These are phyloP conservation scores for Heliangelus exortis DNA, from an alignment of 2,797 vertebrate species.

Conservation along the genomic window DNA sequence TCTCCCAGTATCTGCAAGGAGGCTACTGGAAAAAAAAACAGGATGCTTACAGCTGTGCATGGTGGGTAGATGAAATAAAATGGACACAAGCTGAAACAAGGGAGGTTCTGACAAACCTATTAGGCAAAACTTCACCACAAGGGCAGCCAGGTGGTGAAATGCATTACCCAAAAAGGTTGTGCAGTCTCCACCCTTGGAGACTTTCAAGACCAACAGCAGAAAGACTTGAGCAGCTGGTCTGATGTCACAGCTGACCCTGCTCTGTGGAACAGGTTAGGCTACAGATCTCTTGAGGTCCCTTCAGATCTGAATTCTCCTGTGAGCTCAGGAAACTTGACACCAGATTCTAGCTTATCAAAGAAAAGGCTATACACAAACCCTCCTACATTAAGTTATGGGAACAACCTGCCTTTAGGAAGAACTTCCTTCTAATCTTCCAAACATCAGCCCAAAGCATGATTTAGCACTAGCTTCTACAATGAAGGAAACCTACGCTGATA, in stretches of 20 bases:
- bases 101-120: not conserved
- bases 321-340: not conserved
- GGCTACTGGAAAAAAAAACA: not conserved
- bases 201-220: not conserved
- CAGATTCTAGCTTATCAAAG: not conserved
- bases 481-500: not conserved
- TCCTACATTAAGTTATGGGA: not conserved
- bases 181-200: not conserved
- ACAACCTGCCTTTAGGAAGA: not conserved
- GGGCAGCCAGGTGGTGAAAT: not conserved
- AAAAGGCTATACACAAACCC: not conserved
- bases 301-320: not conserved
- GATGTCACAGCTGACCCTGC: not conserved
- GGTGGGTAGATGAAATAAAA: not conserved
- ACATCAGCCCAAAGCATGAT: not conserved
- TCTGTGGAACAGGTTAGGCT: not conserved
- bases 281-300: not conserved
- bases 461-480: not conserved
- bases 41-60: not conserved
- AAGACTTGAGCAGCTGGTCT: not conserved
- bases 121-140: not conserved
- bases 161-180: not conserved
- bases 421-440: not conserved
- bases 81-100: not conserved
- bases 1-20: not conserved